Percentiles rank a stretch among this genome's conserved stretches.
Evolutionary conservation across 2,113 vertebrate genomes (phyloP).

Genomic region (Pollachius pollachius): DNA sequence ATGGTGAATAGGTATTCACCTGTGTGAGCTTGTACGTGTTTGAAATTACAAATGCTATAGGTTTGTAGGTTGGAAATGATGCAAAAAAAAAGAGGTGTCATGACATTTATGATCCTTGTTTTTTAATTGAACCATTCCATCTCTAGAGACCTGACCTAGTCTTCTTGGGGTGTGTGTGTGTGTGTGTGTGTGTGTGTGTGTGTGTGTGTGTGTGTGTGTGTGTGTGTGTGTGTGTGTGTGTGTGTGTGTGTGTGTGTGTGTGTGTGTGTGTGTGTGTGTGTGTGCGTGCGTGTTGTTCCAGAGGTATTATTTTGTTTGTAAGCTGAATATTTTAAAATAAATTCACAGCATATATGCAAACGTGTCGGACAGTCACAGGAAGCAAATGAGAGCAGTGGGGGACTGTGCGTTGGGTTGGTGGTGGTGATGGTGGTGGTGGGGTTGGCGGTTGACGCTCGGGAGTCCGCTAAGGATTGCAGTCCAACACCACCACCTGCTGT

Average conservation of each 20-base stretch:
- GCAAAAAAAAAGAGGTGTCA: slow-evolving; percentile 33
- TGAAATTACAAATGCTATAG: slow-evolving; percentile 28
- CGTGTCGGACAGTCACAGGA: slow-evolving; percentile 1
- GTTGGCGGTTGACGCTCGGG: background rate
- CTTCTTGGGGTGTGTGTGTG: slow-evolving; percentile 27
- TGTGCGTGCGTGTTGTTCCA: slow-evolving; percentile 5
- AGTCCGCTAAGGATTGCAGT: slow-evolving; percentile 14
- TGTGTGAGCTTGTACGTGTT: slow-evolving; percentile 21
- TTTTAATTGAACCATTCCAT: slow-evolving; percentile 69
- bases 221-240: slow-evolving; percentile 13
- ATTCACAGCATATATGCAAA: no score
- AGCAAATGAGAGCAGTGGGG: slow-evolving; percentile 28
- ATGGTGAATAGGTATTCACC: slow-evolving; percentile 52
- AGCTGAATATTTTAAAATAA: background rate
- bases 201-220: slow-evolving; percentile 3
- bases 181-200: slow-evolving; percentile 19
- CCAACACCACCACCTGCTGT: slow-evolving; percentile 66
- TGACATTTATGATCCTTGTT: slow-evolving; percentile 66
- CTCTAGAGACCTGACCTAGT: slow-evolving; percentile 56
- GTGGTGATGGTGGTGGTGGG: background rate
- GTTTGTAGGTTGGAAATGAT: slow-evolving; percentile 3
- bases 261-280: slow-evolving; percentile 14
- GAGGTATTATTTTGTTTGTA: background rate
- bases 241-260: background rate
- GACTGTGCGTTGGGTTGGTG: slow-evolving; percentile 10